phyloP scores from a whole-genome alignment of 2,797 vertebrate genomes.

The Melanotaenia pygmaea region DNA sequence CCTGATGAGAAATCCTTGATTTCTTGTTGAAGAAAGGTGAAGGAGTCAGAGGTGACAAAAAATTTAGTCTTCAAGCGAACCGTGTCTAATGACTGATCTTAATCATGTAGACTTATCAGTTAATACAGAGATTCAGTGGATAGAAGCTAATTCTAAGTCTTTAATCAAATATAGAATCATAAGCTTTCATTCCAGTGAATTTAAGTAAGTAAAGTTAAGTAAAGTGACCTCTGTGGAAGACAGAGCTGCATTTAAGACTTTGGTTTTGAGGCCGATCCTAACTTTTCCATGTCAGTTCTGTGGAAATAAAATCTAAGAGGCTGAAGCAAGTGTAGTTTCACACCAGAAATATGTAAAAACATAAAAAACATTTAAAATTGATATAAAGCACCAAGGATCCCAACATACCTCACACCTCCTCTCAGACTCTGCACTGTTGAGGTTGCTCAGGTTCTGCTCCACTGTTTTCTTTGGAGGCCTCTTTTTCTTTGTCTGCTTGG shows the following conservation, averaged over 20 bases:
- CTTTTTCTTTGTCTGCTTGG: conserved; percentile 86
- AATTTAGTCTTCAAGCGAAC: background rate
- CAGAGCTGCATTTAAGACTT: background rate
- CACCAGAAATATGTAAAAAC: background rate
- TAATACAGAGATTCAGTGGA: background rate
- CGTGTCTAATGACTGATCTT: conserved; percentile 2
- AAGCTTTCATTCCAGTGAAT: too few relatives aligned
- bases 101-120: conserved; percentile 8
- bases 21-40: background rate
- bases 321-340: background rate
- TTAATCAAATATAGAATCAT: background rate
- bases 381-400: background rate
- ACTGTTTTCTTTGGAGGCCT: conserved; percentile 88
- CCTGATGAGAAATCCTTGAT: background rate
- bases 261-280: too few relatives aligned
- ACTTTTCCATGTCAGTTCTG: background rate
- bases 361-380: too few relatives aligned
- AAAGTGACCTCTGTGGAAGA: background rate
- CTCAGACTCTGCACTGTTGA: conserved; percentile 86
- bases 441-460: conserved; percentile 90
- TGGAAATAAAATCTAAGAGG: background rate
- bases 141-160: background rate
- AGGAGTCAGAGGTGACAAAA: background rate
- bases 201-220: too few relatives aligned
- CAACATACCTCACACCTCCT: conserved; percentile 85